Base-by-base conservation (phyloP, 1,140 invertebrate species). In the Leptinotarsa texana region DNA sequence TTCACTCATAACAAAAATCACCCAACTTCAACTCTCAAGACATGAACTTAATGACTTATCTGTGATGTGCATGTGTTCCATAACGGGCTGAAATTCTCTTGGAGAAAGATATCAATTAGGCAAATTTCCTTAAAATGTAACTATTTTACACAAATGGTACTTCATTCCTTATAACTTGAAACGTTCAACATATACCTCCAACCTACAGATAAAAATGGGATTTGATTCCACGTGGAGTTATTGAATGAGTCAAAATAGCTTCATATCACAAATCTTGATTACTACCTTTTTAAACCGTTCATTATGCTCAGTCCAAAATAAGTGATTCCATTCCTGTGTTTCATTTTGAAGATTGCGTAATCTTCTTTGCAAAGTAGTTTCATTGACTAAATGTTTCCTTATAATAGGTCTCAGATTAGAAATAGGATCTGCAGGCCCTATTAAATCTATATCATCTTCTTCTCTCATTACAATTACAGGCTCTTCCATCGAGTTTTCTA, bases 231-330 rank as follows among this genome's bases (percentile, higher is more conserved):
- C 6, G 6, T 33, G 27, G 6, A 33, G 27, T 33, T 33, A 33
- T 33, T 33, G 33, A 11, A 33, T 11, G 13, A 62, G 4, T n/a
- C 21, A 62, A 62, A n/a, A 62, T 62, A 62, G 21, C 61, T 11
- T 62, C 5, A 62, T 21, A n/a, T n/a, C 21, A 62, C 24, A 6
- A 74, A 33, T 63, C 22, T 49, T 68, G 74, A 79, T 15, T 8
- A 13, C 49, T 85, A 92, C 91, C 81, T 88, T 79, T 71, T 87
- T 88, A 83, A 94, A 94, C 68, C 87, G 89, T 63, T 87, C 87
- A 84, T 96, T 96, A 79, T 95, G 94, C 74, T 88, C 86, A 11
- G 85, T 86, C 94, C 94, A 96, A 86, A 95, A 95, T 70, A 89
- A 85, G 80, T 95, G 90, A 85, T 95, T 95, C 94, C 93, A 96